phyloP scores from a whole-genome alignment of 2,888 invertebrate species.

The Microctonus aethiopoides region DNA sequence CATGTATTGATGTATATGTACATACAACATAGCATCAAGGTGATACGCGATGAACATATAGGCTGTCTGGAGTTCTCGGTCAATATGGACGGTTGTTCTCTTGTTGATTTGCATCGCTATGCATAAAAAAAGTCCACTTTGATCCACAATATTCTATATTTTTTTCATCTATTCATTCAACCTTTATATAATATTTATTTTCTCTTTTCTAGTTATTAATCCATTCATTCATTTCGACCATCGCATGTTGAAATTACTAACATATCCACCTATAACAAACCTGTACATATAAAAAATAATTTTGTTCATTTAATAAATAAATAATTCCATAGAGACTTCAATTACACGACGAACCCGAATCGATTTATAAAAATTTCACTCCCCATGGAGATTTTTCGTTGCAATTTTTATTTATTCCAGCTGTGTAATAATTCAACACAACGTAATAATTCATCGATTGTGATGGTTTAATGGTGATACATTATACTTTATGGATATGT shows the following conservation, averaged over 20 bases:
- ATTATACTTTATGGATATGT: no score
- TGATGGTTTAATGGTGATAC: slow-evolving; percentile 47
- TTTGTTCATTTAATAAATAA: neutral
- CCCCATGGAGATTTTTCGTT: neutral
- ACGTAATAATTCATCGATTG: slow-evolving; percentile 48
- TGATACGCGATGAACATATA: no score
- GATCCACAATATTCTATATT: neutral
- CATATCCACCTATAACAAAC: no score
- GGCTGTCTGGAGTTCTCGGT: slow-evolving; percentile 2
- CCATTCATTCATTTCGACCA: neutral
- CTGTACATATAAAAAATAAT: no score
- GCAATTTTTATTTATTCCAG: slow-evolving; percentile 35
- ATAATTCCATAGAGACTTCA: neutral
- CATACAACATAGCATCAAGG: neutral
- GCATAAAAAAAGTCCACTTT: slow-evolving; percentile 11
- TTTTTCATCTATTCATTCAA: slow-evolving; percentile 15
- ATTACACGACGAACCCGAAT: slow-evolving; percentile 2
- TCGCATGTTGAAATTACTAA: neutral
- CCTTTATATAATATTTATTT: neutral
- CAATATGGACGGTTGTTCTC: slow-evolving; percentile 12
- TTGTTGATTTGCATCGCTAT: slow-evolving; percentile 10
- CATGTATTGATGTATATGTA: neutral
- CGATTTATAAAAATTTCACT: slow-evolving; percentile 20
- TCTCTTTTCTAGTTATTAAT: neutral
- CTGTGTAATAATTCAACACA: slow-evolving; percentile 32